phyloP scores from a whole-genome alignment of 2,888 invertebrate genomes.

The Polyommatus iphigenia region DNA sequence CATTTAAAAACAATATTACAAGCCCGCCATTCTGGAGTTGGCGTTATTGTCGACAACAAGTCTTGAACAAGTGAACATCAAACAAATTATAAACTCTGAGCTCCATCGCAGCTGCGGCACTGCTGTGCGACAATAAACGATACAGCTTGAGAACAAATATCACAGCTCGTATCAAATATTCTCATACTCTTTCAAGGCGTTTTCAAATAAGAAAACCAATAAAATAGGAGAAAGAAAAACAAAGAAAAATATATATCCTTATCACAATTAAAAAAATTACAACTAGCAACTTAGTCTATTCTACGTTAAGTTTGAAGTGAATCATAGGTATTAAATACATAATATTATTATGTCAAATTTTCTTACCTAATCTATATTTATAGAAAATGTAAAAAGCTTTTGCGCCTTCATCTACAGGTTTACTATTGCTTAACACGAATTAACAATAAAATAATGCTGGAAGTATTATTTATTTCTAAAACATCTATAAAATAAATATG shows the following conservation, averaged over 20 bases:
- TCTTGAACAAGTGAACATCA: conserved; percentile 13
- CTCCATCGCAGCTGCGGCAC: not conserved
- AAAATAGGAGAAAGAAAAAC: not conserved
- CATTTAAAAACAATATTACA: not conserved
- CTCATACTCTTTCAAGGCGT: not conserved
- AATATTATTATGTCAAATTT: no score
- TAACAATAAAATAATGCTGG: not conserved
- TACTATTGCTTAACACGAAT: not conserved
- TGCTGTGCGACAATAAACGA: not conserved
- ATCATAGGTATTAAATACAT: no score
- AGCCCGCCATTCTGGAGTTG: not conserved
- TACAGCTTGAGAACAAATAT: not conserved
- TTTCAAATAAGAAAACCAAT: not conserved
- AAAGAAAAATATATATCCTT: not conserved
- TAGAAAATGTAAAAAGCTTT: not conserved
- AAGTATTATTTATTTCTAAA: not conserved
- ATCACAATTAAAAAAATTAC: not conserved
- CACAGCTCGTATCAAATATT: conserved; percentile 3
- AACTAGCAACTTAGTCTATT: not conserved
- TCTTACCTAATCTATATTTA: no score
- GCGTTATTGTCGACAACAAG: not conserved
- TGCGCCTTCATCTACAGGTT: not conserved
- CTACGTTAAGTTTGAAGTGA: no score
- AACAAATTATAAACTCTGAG: conserved; percentile 16
- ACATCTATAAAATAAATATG: not conserved